Evolutionary conservation across 2,888 invertebrate genomes (phyloP), one percentile per base, ranked within the genome.

Genomic region (Epinotia bilunana): DNA sequence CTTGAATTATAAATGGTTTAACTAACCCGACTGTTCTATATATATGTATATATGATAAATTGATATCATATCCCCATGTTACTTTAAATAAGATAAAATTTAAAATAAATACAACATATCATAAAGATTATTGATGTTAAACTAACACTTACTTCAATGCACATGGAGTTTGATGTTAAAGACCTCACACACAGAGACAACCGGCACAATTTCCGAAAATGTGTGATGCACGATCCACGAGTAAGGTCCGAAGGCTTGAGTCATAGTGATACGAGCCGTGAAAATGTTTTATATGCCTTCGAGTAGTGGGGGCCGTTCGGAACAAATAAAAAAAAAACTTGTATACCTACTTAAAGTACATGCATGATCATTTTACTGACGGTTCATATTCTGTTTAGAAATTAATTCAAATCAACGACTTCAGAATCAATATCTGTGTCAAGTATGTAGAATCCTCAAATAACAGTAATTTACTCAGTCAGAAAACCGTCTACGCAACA

Each of bases 141-240:
- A 18, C 46, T 63, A 58, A 20, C n/a, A 74, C 74, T 74, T 74
- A 74, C 70, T 74, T 74, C 57, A 64, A 60, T 58, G 49, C 20
- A n/a, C 69, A 74, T 74, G 23, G 39, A 58, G 46, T 60, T 49
- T 11, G 16, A 49, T 58, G 49, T 49, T n/a, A 28, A 46, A 28
- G 49, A n/a, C 39, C 20, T 74, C 33, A 69, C 58, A 63, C 69
- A 74, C 58, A 46, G 46, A 57, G 13, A 12, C 49, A 65, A n/a
- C n/a, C 28, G 12, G 18, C 20, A 69, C 62, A 43, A 20, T 23
- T 6, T 65, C 49, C 64, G 57, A 60, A 46, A 57, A n/a, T 43
- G 43, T 23, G 23, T 58, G 55, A 72, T 72, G 58, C 28, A 65
- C 58, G 20, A 58, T 16, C 64, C 23, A 58, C 72, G 49, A 46